Percentiles rank a stretch among this genome's conserved stretches.
phyloP scores from a whole-genome alignment of 2,797 vertebrate species.

The Pelodytes ibericus region DNA sequence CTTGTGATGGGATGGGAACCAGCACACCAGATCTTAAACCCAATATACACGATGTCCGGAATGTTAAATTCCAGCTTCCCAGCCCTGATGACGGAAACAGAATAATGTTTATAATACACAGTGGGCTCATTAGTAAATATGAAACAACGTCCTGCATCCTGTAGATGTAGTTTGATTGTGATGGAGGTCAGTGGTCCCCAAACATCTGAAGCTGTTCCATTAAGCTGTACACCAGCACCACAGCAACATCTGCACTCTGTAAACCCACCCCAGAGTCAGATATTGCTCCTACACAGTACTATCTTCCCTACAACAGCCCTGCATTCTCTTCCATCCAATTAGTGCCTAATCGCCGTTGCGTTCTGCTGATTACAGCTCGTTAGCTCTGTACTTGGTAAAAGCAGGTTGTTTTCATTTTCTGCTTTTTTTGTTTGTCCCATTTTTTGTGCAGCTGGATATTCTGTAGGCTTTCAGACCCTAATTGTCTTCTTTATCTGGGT shows the following conservation, averaged over 20 bases:
- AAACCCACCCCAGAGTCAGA: constrained; percentile 30
- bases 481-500: constrained; percentile 42
- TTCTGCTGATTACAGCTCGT: constrained; percentile 51
- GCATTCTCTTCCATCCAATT: constrained; percentile 44
- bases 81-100: too few relatives aligned
- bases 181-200: background rate
- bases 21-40: too few relatives aligned
- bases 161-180: background rate
- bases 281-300: background rate
- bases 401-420: constrained; percentile 23
- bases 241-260: constrained; percentile 11
- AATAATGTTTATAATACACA: too few relatives aligned
- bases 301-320: constrained; percentile 24
- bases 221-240: background rate
- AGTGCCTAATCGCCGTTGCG: constrained; percentile 41
- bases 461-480: constrained; percentile 19
- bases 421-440: constrained; percentile 31
- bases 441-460: constrained; percentile 30
- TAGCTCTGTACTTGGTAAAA: constrained; percentile 28
- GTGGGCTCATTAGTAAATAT: too few relatives aligned
- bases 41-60: too few relatives aligned
- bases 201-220: constrained; percentile 1
- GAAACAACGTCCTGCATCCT: background rate
- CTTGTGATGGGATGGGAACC: too few relatives aligned
- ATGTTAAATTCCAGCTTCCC: too few relatives aligned